Percentiles rank a stretch among this genome's conserved stretches.
phyloP scores from a whole-genome alignment of 2,113 vertebrate species.

The Dicaeum eximium region DNA sequence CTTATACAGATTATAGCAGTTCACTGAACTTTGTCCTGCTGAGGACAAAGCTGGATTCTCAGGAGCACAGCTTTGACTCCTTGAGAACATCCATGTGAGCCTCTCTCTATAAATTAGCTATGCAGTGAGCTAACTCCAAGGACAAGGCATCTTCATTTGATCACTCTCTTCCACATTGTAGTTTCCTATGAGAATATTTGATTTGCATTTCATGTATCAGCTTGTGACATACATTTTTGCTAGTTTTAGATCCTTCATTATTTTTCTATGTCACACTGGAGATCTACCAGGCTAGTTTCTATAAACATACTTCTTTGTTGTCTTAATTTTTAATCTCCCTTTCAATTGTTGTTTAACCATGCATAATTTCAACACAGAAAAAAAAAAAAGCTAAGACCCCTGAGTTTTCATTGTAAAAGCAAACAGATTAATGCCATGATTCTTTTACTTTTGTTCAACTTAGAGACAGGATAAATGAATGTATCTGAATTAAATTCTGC shows the following conservation, averaged over 20 bases:
- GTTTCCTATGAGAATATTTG: neutral
- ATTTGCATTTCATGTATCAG: neutral
- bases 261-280: neutral
- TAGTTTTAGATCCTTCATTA: neutral
- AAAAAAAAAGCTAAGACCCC: neutral
- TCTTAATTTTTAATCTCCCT: constrained; percentile 31
- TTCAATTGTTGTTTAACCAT: constrained; percentile 37
- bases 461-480: neutral
- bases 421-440: constrained; percentile 5
- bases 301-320: constrained; percentile 5
- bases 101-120: neutral
- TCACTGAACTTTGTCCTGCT: constrained; percentile 53
- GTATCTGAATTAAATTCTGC: constrained; percentile 29
- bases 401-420: constrained; percentile 23
- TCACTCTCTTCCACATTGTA: neutral
- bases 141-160: neutral
- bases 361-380: constrained; percentile 6
- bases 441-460: constrained; percentile 31
- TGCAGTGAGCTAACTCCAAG: neutral
- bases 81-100: constrained; percentile 12
- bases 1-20: constrained; percentile 48
- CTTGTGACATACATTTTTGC: neutral
- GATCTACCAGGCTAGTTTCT: neutral
- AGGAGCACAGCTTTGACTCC: neutral
- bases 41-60: constrained; percentile 38